Evolutionary conservation across 1,140 invertebrate species (phyloP).

Genomic region (Macrobrachium nipponense): DNA sequence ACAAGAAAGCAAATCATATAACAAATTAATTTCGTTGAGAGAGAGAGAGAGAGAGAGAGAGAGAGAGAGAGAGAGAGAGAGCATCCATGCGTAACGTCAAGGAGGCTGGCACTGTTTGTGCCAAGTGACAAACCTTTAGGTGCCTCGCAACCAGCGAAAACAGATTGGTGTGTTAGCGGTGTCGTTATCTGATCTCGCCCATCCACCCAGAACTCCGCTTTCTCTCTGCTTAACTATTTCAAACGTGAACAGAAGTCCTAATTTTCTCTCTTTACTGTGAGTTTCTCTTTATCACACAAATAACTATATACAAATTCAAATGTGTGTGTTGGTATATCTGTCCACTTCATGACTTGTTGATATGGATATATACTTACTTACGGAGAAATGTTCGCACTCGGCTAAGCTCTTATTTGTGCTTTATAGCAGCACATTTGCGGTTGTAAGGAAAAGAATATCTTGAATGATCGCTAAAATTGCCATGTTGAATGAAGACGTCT

Average conservation of each 20-base stretch:
- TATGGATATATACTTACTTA: too few relatives aligned
- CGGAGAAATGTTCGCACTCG: too few relatives aligned
- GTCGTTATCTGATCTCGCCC: conserved; percentile 9
- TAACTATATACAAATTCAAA: too few relatives aligned
- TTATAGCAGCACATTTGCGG: too few relatives aligned
- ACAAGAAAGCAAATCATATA: background rate
- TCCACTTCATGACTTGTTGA: too few relatives aligned
- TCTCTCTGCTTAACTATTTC: background rate
- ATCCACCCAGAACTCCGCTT: conserved; percentile 5
- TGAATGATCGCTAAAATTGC: too few relatives aligned
- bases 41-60: background rate
- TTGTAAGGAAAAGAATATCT: too few relatives aligned
- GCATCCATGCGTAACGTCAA: background rate
- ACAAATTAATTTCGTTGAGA: background rate
- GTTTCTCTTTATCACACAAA: background rate
- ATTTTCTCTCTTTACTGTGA: background rate
- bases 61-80: background rate
- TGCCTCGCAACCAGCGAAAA: conserved; percentile 15
- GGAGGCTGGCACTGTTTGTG: background rate
- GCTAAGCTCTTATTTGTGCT: too few relatives aligned
- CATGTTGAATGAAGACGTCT: too few relatives aligned
- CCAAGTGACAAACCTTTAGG: conserved; percentile 15
- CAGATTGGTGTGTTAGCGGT: conserved; percentile 26
- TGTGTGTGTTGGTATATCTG: too few relatives aligned
- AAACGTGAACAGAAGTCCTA: too few relatives aligned